Base-by-base conservation (phyloP, 64 coral and sea anemone species). In the Stichodactyla mertensii region DNA sequence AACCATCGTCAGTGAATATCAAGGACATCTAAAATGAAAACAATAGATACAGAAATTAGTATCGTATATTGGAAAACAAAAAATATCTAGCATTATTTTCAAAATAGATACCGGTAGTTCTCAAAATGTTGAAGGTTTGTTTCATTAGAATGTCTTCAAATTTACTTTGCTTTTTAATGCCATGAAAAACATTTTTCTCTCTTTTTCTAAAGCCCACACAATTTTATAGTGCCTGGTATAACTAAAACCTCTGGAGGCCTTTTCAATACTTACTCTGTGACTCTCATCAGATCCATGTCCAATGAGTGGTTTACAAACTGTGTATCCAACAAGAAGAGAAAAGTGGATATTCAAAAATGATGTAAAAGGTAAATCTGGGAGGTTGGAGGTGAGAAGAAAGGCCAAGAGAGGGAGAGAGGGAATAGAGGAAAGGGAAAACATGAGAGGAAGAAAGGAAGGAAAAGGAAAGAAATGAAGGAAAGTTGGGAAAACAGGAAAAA, bases 221-320 rank as follows among this genome's bases (percentile, higher is more conserved):
- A 45, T 45, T 45, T 45, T 45, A 45, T 45, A 45, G 36, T 45
- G 36, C 36, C 36, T 45, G 36, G 36, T 45, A 45, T 45, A 45
- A 45, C 36, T 45, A 45, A 45, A 45, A 45, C 36, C 36, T 45
- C 36, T 4, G 3, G 36, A 45, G 36, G 36, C 16, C 16, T 0
- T 1, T 11, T 58, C 8, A 58, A 61, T 59, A 26, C 61, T 82
- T 83, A 98, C 96, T 90, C 94, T 89, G 64, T 98, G 96, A 12
- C 89, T 88, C 20, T 86, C 74, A 27, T 95, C 93, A 57, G 96
- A 95, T 60, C 96, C 96, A 83, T 98, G 96, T 4, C 92, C 96
- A 84, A 98, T 94, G 28, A 95, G 89, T 57, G 93, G 86, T 87
- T 98, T 98, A 85, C 96, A 98, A n/a, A 98, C 96, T 98, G 22